phyloP scores from a whole-genome alignment of 2,113 vertebrate genomes.

The Python bivittatus region DNA sequence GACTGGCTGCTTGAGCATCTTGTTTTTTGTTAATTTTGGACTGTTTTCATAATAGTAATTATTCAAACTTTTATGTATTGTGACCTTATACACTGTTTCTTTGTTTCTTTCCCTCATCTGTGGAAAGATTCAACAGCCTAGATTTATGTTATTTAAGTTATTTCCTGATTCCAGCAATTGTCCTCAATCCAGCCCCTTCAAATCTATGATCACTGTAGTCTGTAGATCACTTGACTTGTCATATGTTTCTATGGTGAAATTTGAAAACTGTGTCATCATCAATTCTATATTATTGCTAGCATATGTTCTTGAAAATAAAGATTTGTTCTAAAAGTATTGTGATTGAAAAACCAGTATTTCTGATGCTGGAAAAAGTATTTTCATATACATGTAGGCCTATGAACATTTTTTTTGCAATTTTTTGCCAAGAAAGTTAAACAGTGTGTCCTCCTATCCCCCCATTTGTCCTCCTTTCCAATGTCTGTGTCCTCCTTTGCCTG shows the following conservation, averaged over 20 bases:
- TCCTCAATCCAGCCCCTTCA: not conserved
- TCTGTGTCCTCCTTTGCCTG: not conserved
- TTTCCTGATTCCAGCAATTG: not conserved
- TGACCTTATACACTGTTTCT: not conserved
- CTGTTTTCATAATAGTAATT: not conserved
- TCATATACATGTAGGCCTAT: not conserved
- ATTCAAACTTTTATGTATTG: not conserved
- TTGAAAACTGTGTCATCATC: not conserved
- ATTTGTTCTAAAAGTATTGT: not conserved
- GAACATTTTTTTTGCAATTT: not conserved
- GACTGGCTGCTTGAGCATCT: not conserved
- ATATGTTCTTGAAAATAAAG: not conserved
- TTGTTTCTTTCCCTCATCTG: not conserved
- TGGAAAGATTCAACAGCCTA: not conserved
- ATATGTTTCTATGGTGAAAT: not conserved
- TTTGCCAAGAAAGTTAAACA: not conserved
- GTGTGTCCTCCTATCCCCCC: not conserved
- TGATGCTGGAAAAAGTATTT: not conserved
- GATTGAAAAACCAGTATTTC: not conserved
- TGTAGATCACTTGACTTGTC: not conserved
- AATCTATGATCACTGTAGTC: not conserved
- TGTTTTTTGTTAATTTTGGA: not conserved
- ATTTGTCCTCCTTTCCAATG: not conserved
- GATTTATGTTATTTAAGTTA: not conserved
- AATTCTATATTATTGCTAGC: not conserved